Base-by-base conservation (phyloP, 2,113 vertebrate genomes). In the Hylia prasina region DNA sequence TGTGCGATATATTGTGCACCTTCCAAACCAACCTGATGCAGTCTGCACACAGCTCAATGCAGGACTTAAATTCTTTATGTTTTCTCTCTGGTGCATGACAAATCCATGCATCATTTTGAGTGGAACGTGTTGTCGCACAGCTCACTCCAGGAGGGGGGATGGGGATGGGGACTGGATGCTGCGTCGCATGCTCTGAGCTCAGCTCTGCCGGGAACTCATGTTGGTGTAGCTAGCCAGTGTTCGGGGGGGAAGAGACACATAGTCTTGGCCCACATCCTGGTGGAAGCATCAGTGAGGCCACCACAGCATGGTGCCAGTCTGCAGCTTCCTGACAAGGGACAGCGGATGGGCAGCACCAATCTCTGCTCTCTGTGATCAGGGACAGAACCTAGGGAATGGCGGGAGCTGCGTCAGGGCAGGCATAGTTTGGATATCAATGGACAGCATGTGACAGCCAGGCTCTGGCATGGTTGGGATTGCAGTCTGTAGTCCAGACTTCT, bases 121-220 rank as follows among this genome's bases (percentile, higher is more conserved):
- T 17, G 17, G 53, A 82, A 48, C 0, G 0, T 53, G 44, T 20
- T 93, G 44, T 64, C 0, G 0, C 21, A 2, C 42, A 50, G 82
- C 68, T 90, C 10, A 6, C 28, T 54, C 24, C 56, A 50, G 68
- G 51, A 31, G 60, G 89, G 48, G 56, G 72, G n/a, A n/a, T n/a
- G n/a, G 64, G 60, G 69, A 11, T 81, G 76, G 54, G 93, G 47
- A 44, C 18, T 40, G 66, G 53, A 65, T 92, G 79, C 83, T 78
- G 69, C 13, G 8, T 44, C 1, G 0, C 30, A 1, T 22, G 56
- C 50, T 66, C 60, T 76, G 75, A 64, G 56, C 56, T 65, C 72
- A 27, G n/a, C 60, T 53, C 68, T 90, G 75, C 70, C 0, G 0
- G 68, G 58, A 80, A 54, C 48, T 61, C 17, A 1, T 15, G 85